Percentiles rank a stretch among this genome's conserved stretches.
Conservation (phyloP, 2,113 vertebrate genomes). For the Paraplagusia blochii region DNA sequence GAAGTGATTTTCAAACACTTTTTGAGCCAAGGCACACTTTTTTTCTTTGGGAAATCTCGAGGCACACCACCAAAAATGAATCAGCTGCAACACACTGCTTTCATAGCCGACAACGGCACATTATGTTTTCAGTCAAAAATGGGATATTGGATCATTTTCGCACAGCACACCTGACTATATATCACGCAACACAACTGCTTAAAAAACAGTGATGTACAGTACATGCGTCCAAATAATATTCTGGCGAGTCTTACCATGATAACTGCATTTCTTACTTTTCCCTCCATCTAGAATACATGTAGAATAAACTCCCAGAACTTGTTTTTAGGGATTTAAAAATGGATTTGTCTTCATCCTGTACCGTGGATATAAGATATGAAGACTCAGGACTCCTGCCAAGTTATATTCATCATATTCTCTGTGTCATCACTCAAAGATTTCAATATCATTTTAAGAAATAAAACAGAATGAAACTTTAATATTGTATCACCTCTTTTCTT, state of each 20-base stretch:
- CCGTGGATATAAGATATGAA: background rate
- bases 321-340: slow-evolving; percentile 10
- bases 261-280: slow-evolving; percentile 13
- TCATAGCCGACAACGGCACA: too few relatives aligned
- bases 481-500: slow-evolving; percentile 40
- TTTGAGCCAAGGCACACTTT: too few relatives aligned
- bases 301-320: slow-evolving; percentile 10
- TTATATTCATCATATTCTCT: slow-evolving; percentile 22
- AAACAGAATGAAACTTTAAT: slow-evolving; percentile 30
- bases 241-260: slow-evolving; percentile 24
- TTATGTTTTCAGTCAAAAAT: too few relatives aligned
- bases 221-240: slow-evolving; percentile 19
- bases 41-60: too few relatives aligned
- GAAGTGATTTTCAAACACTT: too few relatives aligned
- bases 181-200: too few relatives aligned
- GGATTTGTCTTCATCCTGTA: background rate
- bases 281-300: background rate
- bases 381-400: slow-evolving; percentile 2
- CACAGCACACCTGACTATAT: too few relatives aligned
- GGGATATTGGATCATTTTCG: too few relatives aligned
- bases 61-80: too few relatives aligned
- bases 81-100: too few relatives aligned
- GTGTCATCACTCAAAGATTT: too few relatives aligned
- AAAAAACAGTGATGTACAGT: slow-evolving; percentile 14
- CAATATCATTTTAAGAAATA: too few relatives aligned